Base-by-base conservation (phyloP, 2,113 vertebrate species). In the Heterocephalus glaber region DNA sequence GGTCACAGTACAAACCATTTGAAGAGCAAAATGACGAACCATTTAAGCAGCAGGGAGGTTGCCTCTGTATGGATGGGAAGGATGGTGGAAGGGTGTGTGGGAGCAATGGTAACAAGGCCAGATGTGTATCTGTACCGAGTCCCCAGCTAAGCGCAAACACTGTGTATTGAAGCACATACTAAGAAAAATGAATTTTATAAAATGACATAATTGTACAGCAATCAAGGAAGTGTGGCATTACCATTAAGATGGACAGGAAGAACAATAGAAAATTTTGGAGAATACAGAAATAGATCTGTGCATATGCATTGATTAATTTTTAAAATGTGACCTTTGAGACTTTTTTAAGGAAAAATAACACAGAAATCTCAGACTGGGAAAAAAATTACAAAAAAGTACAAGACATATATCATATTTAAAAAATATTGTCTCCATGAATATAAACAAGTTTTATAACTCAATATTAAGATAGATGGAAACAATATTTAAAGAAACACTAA, bases 91-190 rank as follows among this genome's bases (percentile, higher is more conserved):
- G 19, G 68, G 68, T 10, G 61, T 20, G 20, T 14, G 17, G 66
- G 35, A 10, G 17, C 9, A 5, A 16, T 14, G 16, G 54, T 10
- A 14, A 3, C 60, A 26, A 26, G 60, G 17, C 17, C 22, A 61
- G 60, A 22, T 26, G 7, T 26, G 8, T n/a, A 24, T 22, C 3
- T 3, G 20, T 12, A 38, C 10, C 22, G 0, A 41, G 68, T 1
- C 38, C 68, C 68, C 68, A 11, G 38, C 38, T 41, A 7, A 41
- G 1, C 0, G n/a, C 11, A 22, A 41, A 41, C 20, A 24, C 20
- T 2, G 3, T 2, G 3, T 12, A 16, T 61, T 22, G 22, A 61
- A 60, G 38, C 68, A 24, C 38, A 12, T 12, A 41, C n/a, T 41
- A 24, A 41, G 1, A 41, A 24, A 68, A 41, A 24, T 38, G 22